Evolutionary conservation across 1,140 invertebrate species (phyloP).

Genomic region (Drosophila equinoxialis): DNA sequence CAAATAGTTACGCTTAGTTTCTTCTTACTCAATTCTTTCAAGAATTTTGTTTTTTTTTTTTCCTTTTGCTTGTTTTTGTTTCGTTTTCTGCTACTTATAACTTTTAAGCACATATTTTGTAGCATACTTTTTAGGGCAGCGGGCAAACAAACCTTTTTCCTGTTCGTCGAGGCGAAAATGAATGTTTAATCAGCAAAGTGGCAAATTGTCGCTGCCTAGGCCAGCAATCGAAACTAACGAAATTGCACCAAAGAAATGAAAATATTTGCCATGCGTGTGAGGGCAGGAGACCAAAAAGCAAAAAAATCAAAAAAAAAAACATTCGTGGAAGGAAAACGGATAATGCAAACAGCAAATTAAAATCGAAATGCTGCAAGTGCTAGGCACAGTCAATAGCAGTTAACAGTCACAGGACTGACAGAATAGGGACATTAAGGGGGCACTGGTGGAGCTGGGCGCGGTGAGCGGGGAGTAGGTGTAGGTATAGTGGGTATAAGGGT

Average conservation of each 20-base stretch:
- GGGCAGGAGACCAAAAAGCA: neutral
- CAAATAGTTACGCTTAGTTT: slow-evolving; percentile 5
- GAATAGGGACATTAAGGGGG: neutral
- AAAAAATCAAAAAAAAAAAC: slow-evolving; percentile 36
- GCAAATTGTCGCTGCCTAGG: slow-evolving; percentile 11
- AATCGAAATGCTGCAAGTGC: slow-evolving; percentile 44
- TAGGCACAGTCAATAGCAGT: neutral
- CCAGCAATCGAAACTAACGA: slow-evolving; percentile 55
- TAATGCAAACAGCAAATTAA: slow-evolving; percentile 77
- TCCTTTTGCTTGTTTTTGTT: neutral
- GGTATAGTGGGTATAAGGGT: no score
- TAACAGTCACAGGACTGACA: no score
- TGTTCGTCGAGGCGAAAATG: slow-evolving; percentile 44
- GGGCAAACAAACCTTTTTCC: neutral
- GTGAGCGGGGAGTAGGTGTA: no score
- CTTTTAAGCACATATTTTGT: slow-evolving; percentile 38
- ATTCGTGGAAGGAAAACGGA: slow-evolving; percentile 19
- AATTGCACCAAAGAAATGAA: slow-evolving; percentile 68
- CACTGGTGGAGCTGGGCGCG: no score
- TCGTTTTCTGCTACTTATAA: neutral
- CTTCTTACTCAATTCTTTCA: slow-evolving; percentile 12
- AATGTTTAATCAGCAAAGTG: slow-evolving; percentile 73
- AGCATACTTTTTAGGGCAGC: slow-evolving; percentile 41
- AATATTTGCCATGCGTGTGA: slow-evolving; percentile 74
- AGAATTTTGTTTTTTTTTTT: neutral